phyloP scores from a whole-genome alignment of 2,888 invertebrate genomes.

The Branchinecta sandiegonensis region DNA sequence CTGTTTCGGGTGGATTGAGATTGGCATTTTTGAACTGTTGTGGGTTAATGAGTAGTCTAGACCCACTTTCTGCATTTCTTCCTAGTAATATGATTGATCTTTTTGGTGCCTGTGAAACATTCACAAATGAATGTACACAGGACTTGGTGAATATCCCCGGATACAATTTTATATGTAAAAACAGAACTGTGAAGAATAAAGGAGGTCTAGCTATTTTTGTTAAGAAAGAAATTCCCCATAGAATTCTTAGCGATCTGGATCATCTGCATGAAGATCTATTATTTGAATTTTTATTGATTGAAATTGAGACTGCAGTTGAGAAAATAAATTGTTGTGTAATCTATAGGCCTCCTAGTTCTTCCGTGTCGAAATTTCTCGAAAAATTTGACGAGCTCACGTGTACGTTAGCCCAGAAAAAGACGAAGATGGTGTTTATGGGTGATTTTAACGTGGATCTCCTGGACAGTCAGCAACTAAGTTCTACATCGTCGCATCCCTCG shows the following conservation, averaged over 20 bases:
- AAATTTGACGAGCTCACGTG: too few relatives aligned
- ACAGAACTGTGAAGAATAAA: background rate
- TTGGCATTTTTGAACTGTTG: background rate
- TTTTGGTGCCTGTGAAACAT: background rate
- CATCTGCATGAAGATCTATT: background rate
- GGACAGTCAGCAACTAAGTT: too few relatives aligned
- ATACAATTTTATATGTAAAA: background rate
- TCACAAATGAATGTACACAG: background rate
- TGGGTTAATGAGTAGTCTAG: slow-evolving; percentile 2
- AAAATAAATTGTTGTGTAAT: background rate
- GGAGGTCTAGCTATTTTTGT: background rate
- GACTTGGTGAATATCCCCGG: background rate
- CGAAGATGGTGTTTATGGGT: too few relatives aligned
- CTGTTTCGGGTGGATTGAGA: background rate
- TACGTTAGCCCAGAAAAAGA: too few relatives aligned
- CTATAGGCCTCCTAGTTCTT: background rate
- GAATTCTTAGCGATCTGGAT: background rate
- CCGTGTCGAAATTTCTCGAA: background rate
- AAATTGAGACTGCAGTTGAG: background rate
- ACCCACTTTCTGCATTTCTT: background rate
- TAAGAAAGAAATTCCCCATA: background rate
- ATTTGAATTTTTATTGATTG: slow-evolving; percentile 6
- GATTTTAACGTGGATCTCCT: too few relatives aligned
- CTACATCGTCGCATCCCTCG: background rate
- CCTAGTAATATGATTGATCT: background rate